Conservation (phyloP, 2,113 vertebrate species). For the Pelodiscus sinensis region DNA sequence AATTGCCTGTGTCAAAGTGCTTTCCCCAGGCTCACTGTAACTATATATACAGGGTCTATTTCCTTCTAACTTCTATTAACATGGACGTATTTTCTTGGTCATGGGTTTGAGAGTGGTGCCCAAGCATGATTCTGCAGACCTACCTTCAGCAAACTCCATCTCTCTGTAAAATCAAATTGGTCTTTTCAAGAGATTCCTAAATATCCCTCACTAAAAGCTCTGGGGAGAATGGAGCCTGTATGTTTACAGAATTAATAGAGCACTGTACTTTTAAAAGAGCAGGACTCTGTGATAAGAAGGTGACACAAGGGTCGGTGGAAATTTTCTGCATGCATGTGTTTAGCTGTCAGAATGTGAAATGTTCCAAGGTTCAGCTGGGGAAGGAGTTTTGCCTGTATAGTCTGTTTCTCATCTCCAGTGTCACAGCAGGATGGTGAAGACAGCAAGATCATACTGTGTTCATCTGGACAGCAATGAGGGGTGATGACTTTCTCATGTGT, state of each 20-base stretch:
- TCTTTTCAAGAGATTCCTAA: neutral
- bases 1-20: neutral
- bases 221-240: neutral
- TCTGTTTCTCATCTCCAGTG: slow-evolving; percentile 26
- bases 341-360: slow-evolving; percentile 17
- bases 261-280: neutral
- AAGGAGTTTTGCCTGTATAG: slow-evolving; percentile 9
- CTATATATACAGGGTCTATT: neutral
- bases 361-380: neutral
- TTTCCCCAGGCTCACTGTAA: slow-evolving; percentile 32
- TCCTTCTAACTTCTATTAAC: neutral
- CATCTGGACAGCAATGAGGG: slow-evolving; percentile 26
- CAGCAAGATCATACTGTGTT: neutral
- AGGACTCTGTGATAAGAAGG: slow-evolving; percentile 31
- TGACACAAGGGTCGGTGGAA: neutral
- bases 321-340: slow-evolving; percentile 33
- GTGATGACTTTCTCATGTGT: neutral
- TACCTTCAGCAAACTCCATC: neutral
- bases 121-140: neutral
- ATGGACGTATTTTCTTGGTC: neutral
- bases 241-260: neutral
- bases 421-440: neutral
- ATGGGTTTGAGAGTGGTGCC: neutral
- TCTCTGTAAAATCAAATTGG: neutral
- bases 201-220: neutral